Evolutionary conservation across 2,797 vertebrate species (phyloP).

Genomic region (Eulemur rubriventer): DNA sequence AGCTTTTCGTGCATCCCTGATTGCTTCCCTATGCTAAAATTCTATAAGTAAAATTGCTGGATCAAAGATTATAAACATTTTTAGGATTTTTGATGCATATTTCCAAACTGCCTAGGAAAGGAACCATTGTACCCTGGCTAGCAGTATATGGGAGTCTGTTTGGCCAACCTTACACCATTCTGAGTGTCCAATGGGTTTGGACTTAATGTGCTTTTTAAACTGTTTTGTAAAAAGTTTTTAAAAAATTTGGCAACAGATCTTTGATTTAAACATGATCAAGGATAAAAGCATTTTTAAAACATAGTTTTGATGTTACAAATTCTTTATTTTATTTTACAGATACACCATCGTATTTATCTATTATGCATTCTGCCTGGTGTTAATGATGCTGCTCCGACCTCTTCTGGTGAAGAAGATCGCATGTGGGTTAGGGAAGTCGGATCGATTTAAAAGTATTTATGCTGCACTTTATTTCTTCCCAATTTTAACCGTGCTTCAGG

Average conservation of each 20-base stretch:
- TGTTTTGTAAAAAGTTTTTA: background rate
- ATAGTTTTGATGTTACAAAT: background rate
- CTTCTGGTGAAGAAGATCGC: slow-evolving; percentile 98
- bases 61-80: background rate
- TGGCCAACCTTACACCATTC: background rate
- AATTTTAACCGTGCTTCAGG: slow-evolving; percentile 96
- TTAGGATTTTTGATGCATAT: background rate
- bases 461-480: slow-evolving; percentile 99
- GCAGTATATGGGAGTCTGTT: background rate
- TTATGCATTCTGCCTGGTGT: slow-evolving; percentile 95
- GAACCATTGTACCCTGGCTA: background rate
- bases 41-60: background rate
- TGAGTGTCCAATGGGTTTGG: background rate
- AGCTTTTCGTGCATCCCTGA: background rate
- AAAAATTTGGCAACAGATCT: background rate
- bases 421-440: slow-evolving; percentile 96
- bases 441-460: slow-evolving; percentile 97
- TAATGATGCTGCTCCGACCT: slow-evolving; percentile 99
- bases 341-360: slow-evolving; percentile 99
- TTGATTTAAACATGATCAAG: slow-evolving; percentile 23
- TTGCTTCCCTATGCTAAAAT: slow-evolving; percentile 25
- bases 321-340: slow-evolving; percentile 80
- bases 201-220: background rate
- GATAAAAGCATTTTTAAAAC: background rate
- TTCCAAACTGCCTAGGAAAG: background rate